Percentiles rank a stretch among this genome's conserved stretches.
Evolutionary conservation across 1,140 invertebrate genomes (phyloP).

Genomic region (Nebria ingens): DNA sequence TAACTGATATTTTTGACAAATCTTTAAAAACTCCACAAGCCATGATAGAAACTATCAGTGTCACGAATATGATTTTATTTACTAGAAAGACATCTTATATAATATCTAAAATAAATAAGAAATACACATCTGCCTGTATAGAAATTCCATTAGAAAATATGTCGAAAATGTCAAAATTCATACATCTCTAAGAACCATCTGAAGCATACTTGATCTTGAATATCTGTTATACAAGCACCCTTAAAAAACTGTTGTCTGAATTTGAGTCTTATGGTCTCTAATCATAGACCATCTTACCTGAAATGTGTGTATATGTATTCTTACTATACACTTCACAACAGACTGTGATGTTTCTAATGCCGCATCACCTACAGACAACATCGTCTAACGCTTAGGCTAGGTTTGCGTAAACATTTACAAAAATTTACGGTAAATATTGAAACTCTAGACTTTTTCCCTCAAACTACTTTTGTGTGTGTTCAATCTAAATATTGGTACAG

Average conservation of each 20-base stretch:
- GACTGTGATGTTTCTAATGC: neutral
- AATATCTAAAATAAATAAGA: no score
- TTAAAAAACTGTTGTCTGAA: neutral
- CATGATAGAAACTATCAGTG: no score
- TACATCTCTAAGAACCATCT: neutral
- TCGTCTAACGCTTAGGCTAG: neutral
- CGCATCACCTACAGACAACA: neutral
- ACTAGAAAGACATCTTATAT: no score
- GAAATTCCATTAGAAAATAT: neutral
- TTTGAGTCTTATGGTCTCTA: neutral
- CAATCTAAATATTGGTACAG: conserved; percentile 7
- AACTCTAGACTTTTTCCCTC: conserved; percentile 7
- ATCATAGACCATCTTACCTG: neutral
- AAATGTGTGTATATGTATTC: neutral
- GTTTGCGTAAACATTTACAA: conserved; percentile 8
- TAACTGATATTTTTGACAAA: no score
- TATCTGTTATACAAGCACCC: conserved; percentile 2
- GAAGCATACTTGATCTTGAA: conserved; percentile 4
- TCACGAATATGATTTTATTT: no score
- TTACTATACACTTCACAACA: neutral
- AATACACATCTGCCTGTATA: neutral
- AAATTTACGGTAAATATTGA: conserved; percentile 8
- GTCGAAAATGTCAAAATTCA: conserved; percentile 1
- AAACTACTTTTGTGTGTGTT: neutral
- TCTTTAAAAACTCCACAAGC: no score